phyloP scores from a whole-genome alignment of 1,140 invertebrate species.

The Onthophagus taurus region DNA sequence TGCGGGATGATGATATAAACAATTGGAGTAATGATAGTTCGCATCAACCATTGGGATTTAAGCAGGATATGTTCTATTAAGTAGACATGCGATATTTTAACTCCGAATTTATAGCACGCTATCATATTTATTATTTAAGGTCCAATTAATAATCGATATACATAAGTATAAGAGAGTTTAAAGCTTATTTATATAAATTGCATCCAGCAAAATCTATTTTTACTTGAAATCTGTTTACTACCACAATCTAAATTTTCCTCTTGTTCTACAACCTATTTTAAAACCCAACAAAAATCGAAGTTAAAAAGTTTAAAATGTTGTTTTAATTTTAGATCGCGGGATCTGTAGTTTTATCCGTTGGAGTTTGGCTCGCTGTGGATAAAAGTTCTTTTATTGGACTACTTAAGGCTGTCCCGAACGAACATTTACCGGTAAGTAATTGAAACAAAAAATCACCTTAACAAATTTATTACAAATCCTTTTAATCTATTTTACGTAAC shows the following conservation, averaged over 20 bases:
- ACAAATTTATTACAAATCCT: too few species aligned
- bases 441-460: background rate
- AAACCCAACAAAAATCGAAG: background rate
- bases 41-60: too few species aligned
- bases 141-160: slow-evolving; percentile 1
- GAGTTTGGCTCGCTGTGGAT: slow-evolving; percentile 67
- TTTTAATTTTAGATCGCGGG: slow-evolving; percentile 39
- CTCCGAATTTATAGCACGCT: too few species aligned
- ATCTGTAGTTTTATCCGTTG: slow-evolving; percentile 59
- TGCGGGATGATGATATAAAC: too few species aligned
- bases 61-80: too few species aligned
- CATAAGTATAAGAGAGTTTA: background rate
- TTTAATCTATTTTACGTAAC: too few species aligned
- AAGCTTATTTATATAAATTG: slow-evolving; percentile 5
- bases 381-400: slow-evolving; percentile 56
- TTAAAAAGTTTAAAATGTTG: background rate
- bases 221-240: background rate
- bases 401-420: slow-evolving; percentile 47
- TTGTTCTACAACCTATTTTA: too few species aligned
- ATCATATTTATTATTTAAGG: background rate
- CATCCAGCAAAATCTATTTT: background rate
- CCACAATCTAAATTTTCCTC: background rate
- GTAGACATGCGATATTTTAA: too few species aligned
- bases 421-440: slow-evolving; percentile 48
- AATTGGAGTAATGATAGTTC: too few species aligned